These are phyloP conservation scores for Netelia fuscicornis DNA, from an alignment of 2,888 invertebrate genomes.

Conservation along the genomic window DNA sequence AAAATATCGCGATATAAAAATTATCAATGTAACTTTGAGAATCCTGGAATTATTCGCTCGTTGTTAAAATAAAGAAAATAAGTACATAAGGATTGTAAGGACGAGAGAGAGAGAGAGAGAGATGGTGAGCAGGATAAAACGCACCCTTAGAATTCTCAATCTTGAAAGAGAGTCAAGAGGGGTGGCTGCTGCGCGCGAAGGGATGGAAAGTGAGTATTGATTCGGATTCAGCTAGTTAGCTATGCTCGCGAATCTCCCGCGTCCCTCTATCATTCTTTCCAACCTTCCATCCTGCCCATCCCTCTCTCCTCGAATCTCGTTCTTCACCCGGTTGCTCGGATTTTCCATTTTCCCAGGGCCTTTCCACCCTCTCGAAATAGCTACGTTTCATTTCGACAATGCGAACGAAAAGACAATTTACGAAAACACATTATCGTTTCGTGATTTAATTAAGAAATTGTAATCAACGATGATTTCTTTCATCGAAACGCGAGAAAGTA, in stretches of 20 bases:
- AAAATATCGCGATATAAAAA: too few species aligned
- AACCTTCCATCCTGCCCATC: conserved; percentile 40
- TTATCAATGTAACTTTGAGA: too few species aligned
- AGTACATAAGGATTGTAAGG: conserved; percentile 13
- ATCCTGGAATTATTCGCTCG: background rate
- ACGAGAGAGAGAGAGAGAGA: conserved; percentile 20
- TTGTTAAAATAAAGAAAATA: background rate
- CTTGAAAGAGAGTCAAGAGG: conserved; percentile 67
- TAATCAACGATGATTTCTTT: too few species aligned
- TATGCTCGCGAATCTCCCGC: conserved; percentile 78
- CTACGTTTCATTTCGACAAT: background rate
- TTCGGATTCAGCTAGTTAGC: conserved; percentile 83
- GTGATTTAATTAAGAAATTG: too few species aligned
- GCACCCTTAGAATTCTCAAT: conserved; percentile 60
- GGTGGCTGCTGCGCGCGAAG: conserved; percentile 73
- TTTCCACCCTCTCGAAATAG: background rate
- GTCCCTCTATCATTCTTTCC: conserved; percentile 64
- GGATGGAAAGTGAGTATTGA: conserved; percentile 81
- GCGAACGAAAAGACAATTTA: background rate
- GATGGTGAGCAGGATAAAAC: conserved; percentile 32
- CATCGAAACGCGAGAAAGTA: background rate
- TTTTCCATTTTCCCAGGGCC: conserved; percentile 12
- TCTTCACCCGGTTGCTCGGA: conserved; percentile 37
- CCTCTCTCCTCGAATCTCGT: conserved; percentile 30
- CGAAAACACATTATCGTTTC: background rate